These are phyloP conservation scores for Sinonovacula constricta DNA, from an alignment of 1,140 invertebrate genomes.

Conservation along the genomic window DNA sequence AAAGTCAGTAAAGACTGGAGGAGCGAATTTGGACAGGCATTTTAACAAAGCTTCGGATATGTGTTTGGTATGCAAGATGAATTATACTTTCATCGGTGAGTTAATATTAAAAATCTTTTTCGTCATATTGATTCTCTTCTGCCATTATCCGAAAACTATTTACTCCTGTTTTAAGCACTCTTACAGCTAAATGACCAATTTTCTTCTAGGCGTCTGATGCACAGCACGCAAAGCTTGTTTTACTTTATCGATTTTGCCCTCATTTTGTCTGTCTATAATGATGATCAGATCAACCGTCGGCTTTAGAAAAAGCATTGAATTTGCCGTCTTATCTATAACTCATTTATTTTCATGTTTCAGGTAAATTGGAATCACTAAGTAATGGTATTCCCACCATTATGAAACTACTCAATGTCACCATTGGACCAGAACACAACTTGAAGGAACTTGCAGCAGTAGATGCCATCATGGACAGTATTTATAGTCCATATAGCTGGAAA, in stretches of 20 bases:
- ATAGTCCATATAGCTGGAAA: conserved; percentile 18
- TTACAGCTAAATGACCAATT: not conserved
- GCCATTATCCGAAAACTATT: no score
- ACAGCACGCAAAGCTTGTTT: no score
- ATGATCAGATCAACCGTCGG: not conserved
- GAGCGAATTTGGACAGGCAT: conserved; percentile 12
- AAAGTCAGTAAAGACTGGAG: not conserved
- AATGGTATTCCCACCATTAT: not conserved
- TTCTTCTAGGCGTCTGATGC: no score
- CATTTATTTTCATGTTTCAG: not conserved
- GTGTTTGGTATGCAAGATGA: conserved; percentile 14
- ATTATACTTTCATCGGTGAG: conserved; percentile 25
- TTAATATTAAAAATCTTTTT: no score
- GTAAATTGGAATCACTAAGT: conserved; percentile 30
- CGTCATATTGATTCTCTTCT: no score
- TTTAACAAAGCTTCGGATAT: conserved; percentile 1
- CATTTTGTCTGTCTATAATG: not conserved
- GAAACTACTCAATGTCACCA: not conserved
- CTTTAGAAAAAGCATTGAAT: not conserved
- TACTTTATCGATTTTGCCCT: no score
- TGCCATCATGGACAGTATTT: conserved; percentile 14
- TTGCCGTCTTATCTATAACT: not conserved
- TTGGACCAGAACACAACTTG: not conserved
- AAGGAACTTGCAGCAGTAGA: conserved; percentile 1
- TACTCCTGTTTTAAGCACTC: not conserved